Base-by-base conservation (phyloP, 2,113 vertebrate species). In the Dascyllus trimaculatus region DNA sequence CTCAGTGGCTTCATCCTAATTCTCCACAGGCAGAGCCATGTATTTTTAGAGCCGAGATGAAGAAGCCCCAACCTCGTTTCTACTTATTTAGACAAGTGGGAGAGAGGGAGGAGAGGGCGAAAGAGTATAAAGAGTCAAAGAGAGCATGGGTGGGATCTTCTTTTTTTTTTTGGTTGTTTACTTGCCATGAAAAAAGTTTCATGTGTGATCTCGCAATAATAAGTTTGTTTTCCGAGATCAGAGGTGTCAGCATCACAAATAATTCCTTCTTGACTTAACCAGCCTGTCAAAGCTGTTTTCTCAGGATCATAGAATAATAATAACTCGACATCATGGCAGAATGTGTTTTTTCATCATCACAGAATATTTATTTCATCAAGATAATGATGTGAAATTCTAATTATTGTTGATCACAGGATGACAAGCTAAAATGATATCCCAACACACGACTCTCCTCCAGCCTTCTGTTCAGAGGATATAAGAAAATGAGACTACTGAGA, bases 11-110 rank as follows among this genome's bases (percentile, higher is more conserved):
- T 86, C 75, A 66, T 75, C 54, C 73, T 52, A 75, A 71, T 43
- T 74, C 76, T 85, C 68, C 64, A 71, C 59, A 59, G 85, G 82
- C 61, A 22, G 63, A 71, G 61, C 13, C 9, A 64, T 71, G 72
- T 86, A 80, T 84, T 88, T 91, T 92, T 89, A 87, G 81, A 87
- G 72, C 56, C 74, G 48, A 43, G 58, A 81, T 66, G 75, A 72
- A 78, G 58, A 60, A 51, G 72, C 69, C 60, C n/a, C 76, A 85
- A 76, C 80, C 82, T 82, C 59, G 38, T 83, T 81, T 72, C 56
- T 58, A 57, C 67, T 65, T 14, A 9, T 75, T 76, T 72, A 82
- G 60, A 66, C 60, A 8, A 59, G 60, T 54, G 59, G 52, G 32
- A 66, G 54, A 75, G 81, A 73, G 40, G 40, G 62, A 59, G 53